Conservation (phyloP, 2,797 vertebrate genomes). For the Falco peregrinus region DNA sequence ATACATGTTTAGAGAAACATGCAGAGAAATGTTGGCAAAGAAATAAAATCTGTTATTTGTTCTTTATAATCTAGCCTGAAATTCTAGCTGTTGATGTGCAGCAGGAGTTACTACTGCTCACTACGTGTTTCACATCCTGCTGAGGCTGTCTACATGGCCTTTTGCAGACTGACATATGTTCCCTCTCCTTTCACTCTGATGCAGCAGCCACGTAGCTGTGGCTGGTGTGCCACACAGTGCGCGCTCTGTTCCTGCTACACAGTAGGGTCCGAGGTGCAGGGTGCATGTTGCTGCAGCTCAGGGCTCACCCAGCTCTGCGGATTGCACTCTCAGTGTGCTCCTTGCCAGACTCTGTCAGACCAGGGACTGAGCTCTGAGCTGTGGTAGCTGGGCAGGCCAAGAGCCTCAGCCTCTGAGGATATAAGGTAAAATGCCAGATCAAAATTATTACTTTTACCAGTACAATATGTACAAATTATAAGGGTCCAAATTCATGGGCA, state of each 20-base stretch:
- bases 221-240: neutral
- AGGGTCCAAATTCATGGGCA: neutral
- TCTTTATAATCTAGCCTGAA: neutral
- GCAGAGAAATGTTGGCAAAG: neutral
- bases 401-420: neutral
- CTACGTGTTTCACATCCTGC: neutral
- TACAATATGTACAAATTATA: neutral
- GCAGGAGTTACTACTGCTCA: neutral
- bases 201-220: neutral
- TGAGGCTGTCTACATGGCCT: neutral
- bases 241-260: neutral
- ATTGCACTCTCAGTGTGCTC: neutral
- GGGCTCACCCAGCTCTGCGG: neutral
- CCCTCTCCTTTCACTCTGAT: neutral
- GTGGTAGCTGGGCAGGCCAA: rapidly evolving
- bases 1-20: neutral
- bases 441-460: neutral
- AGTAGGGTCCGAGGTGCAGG: no score
- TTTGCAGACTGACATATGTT: constrained; percentile 44
- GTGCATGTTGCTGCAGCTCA: rapidly evolving
- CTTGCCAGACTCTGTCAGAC: neutral
- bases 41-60: neutral
- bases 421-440: neutral
- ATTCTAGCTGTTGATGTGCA: neutral
- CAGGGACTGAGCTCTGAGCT: neutral